Percentiles rank a stretch among this genome's conserved stretches.
phyloP scores from a whole-genome alignment of 2,888 invertebrate species.

The Pandemis cinnamomeana region DNA sequence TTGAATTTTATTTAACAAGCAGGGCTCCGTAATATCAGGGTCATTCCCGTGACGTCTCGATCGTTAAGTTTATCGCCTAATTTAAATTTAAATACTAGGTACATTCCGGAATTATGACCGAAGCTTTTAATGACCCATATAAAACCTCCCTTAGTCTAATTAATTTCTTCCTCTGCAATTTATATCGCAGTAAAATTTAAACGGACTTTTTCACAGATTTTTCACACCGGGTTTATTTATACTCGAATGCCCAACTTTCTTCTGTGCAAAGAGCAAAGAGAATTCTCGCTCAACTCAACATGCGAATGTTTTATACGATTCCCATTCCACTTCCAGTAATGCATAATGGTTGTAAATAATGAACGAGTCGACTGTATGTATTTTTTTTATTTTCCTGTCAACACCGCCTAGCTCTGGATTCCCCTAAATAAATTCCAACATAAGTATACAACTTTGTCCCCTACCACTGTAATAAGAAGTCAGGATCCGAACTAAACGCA shows the following conservation, averaged over 20 bases:
- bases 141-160: slow-evolving; percentile 33
- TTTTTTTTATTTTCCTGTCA: slow-evolving; percentile 9
- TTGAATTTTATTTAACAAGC: slow-evolving; percentile 16
- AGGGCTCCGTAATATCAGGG: slow-evolving; percentile 11
- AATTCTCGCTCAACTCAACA: not conserved
- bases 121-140: slow-evolving; percentile 40
- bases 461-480: slow-evolving; percentile 41
- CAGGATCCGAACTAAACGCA: slow-evolving; percentile 30
- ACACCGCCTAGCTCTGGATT: slow-evolving; percentile 43
- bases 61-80: slow-evolving; percentile 40
- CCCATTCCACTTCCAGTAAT: slow-evolving; percentile 7
- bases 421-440: slow-evolving; percentile 48
- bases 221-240: not conserved
- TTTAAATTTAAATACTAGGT: slow-evolving; percentile 39
- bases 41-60: slow-evolving; percentile 26
- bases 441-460: slow-evolving; percentile 38
- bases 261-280: not conserved
- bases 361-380: slow-evolving; percentile 7
- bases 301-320: slow-evolving; percentile 6
- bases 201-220: slow-evolving; percentile 12
- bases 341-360: slow-evolving; percentile 17
- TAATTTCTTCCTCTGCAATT: slow-evolving; percentile 38
- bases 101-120: slow-evolving; percentile 37
- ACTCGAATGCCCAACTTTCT: not conserved
- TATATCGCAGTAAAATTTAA: slow-evolving; percentile 34